Conservation (phyloP, 2,797 vertebrate species). For the Hirundo rustica region DNA sequence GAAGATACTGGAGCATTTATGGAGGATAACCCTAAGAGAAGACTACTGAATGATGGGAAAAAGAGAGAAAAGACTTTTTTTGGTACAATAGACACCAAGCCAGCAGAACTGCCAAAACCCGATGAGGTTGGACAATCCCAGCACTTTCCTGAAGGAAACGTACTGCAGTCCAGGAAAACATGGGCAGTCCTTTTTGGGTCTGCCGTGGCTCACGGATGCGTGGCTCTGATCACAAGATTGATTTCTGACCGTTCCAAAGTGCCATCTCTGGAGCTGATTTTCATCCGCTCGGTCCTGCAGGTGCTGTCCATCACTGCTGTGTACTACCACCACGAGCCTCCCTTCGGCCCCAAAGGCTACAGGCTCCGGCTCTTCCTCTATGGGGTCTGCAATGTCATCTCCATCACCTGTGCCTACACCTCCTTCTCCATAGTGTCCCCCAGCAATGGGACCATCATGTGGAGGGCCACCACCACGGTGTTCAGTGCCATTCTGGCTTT, state of each 20-base stretch:
- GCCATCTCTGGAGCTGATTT: slow-evolving; percentile 91
- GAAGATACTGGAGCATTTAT: slow-evolving; percentile 88
- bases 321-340: slow-evolving; percentile 87
- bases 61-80: slow-evolving; percentile 84
- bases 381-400: slow-evolving; percentile 91
- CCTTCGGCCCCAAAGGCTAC: slow-evolving; percentile 90
- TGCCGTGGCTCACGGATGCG: slow-evolving; percentile 89
- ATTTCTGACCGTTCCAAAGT: slow-evolving; percentile 90
- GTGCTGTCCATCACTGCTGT: slow-evolving; percentile 86
- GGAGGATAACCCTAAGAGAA: slow-evolving; percentile 90
- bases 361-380: slow-evolving; percentile 90
- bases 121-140: slow-evolving; percentile 83
- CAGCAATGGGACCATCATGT: slow-evolving; percentile 89
- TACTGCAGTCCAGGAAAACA: slow-evolving; percentile 86
- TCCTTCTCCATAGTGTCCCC: slow-evolving; percentile 91
- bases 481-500: slow-evolving; percentile 92
- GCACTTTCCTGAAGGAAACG: slow-evolving; percentile 85
- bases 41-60: slow-evolving; percentile 80
- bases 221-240: slow-evolving; percentile 89
- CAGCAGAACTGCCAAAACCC: slow-evolving; percentile 71
- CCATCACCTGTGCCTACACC: slow-evolving; percentile 94
- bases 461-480: slow-evolving; percentile 92
- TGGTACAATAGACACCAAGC: slow-evolving; percentile 81
- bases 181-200: slow-evolving; percentile 91
- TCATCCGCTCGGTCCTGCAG: slow-evolving; percentile 90